These are phyloP conservation scores for Masticophis lateralis DNA, from an alignment of 2,797 vertebrate species.

Conservation along the genomic window DNA sequence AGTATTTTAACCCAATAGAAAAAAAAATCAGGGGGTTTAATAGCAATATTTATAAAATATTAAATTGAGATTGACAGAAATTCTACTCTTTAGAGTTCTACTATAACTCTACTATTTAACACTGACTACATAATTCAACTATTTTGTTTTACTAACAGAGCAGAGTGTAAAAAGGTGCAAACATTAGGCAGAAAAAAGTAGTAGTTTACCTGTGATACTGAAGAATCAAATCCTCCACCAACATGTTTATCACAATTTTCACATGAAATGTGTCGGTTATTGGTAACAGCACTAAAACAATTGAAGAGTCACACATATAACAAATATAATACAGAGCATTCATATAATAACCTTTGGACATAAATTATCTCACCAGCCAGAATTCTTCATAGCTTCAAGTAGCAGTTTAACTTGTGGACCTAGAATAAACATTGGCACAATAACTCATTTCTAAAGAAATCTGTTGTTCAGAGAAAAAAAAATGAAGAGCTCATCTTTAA, in stretches of 20 bases:
- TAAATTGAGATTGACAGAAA: background rate
- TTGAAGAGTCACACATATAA: conserved; percentile 11
- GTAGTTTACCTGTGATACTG: conserved; percentile 83
- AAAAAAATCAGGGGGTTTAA: background rate
- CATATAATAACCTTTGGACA: background rate
- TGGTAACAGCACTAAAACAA: conserved; percentile 79
- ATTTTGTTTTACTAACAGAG: background rate
- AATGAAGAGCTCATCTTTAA: background rate
- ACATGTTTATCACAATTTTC: conserved; percentile 91
- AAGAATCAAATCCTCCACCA: conserved; percentile 91
- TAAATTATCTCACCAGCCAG: conserved; percentile 84
- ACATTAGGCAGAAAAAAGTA: background rate
- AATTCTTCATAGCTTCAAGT: conserved; percentile 88
- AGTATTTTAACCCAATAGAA: background rate
- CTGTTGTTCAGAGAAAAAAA: conserved; percentile 18
- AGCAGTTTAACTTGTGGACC: conserved; percentile 93
- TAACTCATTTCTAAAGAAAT: conserved; percentile 50
- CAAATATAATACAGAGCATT: background rate
- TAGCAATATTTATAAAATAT: background rate
- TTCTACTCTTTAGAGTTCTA: background rate
- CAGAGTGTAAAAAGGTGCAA: background rate
- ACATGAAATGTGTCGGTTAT: conserved; percentile 91
- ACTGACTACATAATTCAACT: background rate
- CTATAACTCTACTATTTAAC: background rate
- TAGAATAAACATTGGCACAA: conserved; percentile 63